Evolutionary conservation across 2,113 vertebrate species (phyloP), one percentile per base, ranked within the genome.

Genomic region (Pollachius pollachius): DNA sequence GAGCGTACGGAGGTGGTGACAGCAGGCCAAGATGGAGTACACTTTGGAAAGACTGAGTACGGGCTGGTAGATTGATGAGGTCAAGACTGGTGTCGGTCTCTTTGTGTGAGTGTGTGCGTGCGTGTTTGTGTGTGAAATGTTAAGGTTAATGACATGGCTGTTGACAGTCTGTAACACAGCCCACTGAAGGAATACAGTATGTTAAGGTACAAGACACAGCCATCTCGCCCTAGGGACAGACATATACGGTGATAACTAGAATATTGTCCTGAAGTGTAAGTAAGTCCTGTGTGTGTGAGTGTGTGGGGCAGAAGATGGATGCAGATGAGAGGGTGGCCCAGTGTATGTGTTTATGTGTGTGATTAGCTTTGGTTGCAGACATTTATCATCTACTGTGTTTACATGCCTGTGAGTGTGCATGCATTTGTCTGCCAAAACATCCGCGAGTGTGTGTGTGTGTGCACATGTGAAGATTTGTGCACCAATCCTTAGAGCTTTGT

Each of bases 401-500:
- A 16, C 60, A 62, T 62, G 69, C 74, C n/a, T 61, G 62, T 62
- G 19, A 0, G 18, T 54, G 23, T 62, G 58, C 11, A 58, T 37
- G 64, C 18, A 37, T 21, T 37, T 52, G 41, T 52, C 69, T 19
- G 16, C 34, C 37, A 41, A 41, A 41, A 41, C 37, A 41, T 41
- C 11, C 5, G 37, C 37, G 37, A 41, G 37, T 67, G 76, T 66
- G 41, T 79, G 73, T 5, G 41, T 66, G 71, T 21, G 64, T 15
- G 69, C 57, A 75, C 77, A 72, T 79, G 84, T 16, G 54, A 52
- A 69, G 73, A 60, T 15, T 57, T 70, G 69, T 68, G 81, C 79
- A 57, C n/a, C 65, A 58, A 8, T 48, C 41, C 41, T 86, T 92
- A 90, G 63, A 78, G 85, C 79, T 90, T 90, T 89, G 81, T 68